Conservation (phyloP, 1,140 invertebrate species). For the Camponotus floridanus region DNA sequence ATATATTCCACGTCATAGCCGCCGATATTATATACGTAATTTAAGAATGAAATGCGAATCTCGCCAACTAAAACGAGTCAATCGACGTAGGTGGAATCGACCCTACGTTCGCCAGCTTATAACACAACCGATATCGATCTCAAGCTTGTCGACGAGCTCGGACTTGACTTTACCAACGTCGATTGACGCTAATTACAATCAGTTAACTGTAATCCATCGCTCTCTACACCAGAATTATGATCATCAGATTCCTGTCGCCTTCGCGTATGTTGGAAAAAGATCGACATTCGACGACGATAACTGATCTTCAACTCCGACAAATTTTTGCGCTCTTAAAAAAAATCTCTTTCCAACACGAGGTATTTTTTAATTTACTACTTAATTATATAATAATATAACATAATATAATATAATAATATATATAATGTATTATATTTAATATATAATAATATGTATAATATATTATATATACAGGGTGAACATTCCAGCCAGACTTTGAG, state of each 20-base stretch:
- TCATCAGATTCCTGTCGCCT: not conserved
- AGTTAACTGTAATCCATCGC: not conserved
- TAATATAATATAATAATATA: no score
- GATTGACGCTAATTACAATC: slow-evolving; percentile 27
- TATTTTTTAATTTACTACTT: no score
- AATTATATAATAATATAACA: no score
- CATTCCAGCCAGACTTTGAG: no score
- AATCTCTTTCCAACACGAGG: no score
- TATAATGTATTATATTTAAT: no score
- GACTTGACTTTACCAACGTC: not conserved
- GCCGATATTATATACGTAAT: not conserved
- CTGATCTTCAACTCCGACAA: not conserved
- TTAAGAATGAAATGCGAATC: slow-evolving; percentile 16
- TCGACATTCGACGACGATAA: not conserved
- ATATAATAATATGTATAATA: no score
- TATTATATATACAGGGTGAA: no score
- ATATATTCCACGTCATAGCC: not conserved
- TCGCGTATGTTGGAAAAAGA: not conserved
- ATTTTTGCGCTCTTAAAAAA: not conserved
- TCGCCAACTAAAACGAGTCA: not conserved
- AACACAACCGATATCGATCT: slow-evolving; percentile 39
- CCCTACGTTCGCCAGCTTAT: not conserved
- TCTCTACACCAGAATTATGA: not conserved
- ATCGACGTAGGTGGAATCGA: slow-evolving; percentile 33
- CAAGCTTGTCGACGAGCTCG: not conserved